phyloP scores from a whole-genome alignment of 2,113 vertebrate species.

The Corynorhinus townsendii region DNA sequence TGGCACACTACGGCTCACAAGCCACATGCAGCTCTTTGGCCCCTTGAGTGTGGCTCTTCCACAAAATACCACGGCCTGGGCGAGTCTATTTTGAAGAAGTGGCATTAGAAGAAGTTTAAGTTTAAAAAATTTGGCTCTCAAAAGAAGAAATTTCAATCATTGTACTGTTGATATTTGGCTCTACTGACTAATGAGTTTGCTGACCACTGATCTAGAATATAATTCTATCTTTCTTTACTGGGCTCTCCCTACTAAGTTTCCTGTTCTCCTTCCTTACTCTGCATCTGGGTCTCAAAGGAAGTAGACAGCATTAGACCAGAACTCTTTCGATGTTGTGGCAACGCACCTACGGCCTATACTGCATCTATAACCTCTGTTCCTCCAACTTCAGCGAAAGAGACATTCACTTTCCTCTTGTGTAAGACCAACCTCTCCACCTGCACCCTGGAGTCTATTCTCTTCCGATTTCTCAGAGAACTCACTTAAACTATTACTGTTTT shows the following conservation, averaged over 20 bases:
- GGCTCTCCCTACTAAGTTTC: background rate
- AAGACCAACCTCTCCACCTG: background rate
- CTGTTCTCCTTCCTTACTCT: background rate
- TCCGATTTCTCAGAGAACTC: slow-evolving; percentile 18
- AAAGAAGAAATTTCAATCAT: too few relatives aligned
- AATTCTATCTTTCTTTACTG: background rate
- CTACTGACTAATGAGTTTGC: too few relatives aligned
- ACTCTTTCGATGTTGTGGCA: background rate
- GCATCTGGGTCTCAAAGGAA: background rate
- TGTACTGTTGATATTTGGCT: too few relatives aligned
- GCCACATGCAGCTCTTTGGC: too few relatives aligned
- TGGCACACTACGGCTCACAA: too few relatives aligned
- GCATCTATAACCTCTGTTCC: background rate
- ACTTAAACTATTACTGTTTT: background rate
- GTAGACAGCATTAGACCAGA: background rate
- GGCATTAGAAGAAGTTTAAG: too few relatives aligned
- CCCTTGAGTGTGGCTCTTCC: too few relatives aligned
- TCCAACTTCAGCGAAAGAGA: background rate
- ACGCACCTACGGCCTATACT: background rate
- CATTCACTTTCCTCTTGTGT: background rate
- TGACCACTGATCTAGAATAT: background rate
- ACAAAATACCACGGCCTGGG: too few relatives aligned
- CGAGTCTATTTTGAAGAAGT: too few relatives aligned
- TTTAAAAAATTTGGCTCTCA: too few relatives aligned
- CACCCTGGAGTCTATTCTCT: background rate